Evolutionary conservation across 2,797 vertebrate species (phyloP), one percentile per base, ranked within the genome.

Genomic region (Poeciliopsis paucimaculata): DNA sequence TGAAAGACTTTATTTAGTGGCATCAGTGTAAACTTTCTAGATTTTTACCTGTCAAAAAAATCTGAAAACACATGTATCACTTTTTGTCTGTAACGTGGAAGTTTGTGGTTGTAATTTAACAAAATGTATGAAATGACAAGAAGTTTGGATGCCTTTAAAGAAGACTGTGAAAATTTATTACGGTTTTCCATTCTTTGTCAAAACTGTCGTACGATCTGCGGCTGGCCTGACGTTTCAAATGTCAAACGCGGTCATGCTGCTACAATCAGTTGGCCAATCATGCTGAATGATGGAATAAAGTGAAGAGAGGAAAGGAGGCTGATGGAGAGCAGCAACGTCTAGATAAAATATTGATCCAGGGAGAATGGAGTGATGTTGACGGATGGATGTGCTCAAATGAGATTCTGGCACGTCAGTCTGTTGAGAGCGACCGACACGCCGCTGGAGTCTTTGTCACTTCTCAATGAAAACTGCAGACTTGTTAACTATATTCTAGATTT

Each of bases 331-430:
- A 82, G 84, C 68, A 31, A 23, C 57, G 45, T 83, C 85, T 80
- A 87, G 90, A 94, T 93, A 89, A 87, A 85, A 75, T 85, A 94
- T 93, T 55, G 90, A 94, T 91, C 77, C 64, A 16, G 80, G 55
- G 82, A 83, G 75, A 90, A 88, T 76, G 81, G 79, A 79, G 82
- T 86, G 85, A 92, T 87, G 87, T 84, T 89, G 92, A 91, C 77
- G 55, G 88, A 90, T 89, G 55, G 86, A 90, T 62, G 80, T 83
- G 86, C 75, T 77, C 85, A 77, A 82, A 77, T 77, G 7, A 51
- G 20, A 72, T 60, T 76, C 77, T 77, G 78, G 82, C 80, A 77
- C 80, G 86, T 90, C 81, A 31, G 51, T 85, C 83, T 80, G 60
- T 62, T 77, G 74, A 3, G 5, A 20, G 66, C 75, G 84, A 86